Evolutionary conservation across 1,140 invertebrate species (phyloP).

Genomic region (Helicoverpa zea): DNA sequence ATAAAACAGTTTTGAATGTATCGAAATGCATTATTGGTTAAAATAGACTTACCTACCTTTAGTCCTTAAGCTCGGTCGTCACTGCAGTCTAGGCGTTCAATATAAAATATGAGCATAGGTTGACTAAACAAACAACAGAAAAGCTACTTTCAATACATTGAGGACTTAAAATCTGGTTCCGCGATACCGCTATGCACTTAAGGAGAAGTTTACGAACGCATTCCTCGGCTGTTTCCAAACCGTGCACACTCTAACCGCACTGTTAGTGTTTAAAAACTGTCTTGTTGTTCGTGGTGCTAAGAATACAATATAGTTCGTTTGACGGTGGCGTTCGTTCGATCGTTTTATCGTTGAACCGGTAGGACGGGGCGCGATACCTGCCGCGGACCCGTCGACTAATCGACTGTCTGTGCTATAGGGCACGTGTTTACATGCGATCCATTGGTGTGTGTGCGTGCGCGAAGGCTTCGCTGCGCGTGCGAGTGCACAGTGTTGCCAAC

Average conservation of each 20-base stretch:
- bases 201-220: conserved; percentile 52
- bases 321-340: conserved; percentile 63
- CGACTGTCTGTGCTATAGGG: conserved; percentile 63
- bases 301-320: conserved; percentile 56
- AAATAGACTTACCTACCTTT: conserved; percentile 49
- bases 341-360: conserved; percentile 66
- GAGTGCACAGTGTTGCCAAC: conserved; percentile 59
- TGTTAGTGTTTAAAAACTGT: conserved; percentile 46
- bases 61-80: background rate
- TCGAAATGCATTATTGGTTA: background rate
- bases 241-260: conserved; percentile 45
- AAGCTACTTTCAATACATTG: conserved; percentile 57
- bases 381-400: conserved; percentile 65
- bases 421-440: conserved; percentile 57
- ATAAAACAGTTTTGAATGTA: conserved; percentile 13
- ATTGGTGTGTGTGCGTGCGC: conserved; percentile 60
- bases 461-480: conserved; percentile 65
- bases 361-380: conserved; percentile 64
- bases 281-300: conserved; percentile 45
- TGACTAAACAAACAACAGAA: conserved; percentile 57
- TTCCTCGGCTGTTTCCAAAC: conserved; percentile 48
- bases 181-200: conserved; percentile 65
- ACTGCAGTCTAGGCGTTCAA: conserved; percentile 6
- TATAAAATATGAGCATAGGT: conserved; percentile 52
- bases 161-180: conserved; percentile 65